phyloP scores from a whole-genome alignment of 2,888 invertebrate species.

The Apoderus coryli region DNA sequence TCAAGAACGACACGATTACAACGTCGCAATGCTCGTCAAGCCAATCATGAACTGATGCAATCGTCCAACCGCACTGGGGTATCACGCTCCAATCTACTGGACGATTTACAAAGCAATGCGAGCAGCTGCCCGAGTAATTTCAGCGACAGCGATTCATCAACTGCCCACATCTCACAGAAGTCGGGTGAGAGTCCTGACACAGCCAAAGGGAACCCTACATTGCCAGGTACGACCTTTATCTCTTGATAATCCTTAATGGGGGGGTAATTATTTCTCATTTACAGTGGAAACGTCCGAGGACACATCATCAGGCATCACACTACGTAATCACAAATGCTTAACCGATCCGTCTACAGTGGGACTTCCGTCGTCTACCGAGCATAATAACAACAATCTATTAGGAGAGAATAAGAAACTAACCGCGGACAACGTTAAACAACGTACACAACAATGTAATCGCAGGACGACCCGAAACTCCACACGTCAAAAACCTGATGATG shows the following conservation, averaged over 20 bases:
- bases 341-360: slow-evolving; percentile 18
- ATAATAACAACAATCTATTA: slow-evolving; percentile 12
- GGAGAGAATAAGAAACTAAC: not conserved
- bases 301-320: slow-evolving; percentile 37
- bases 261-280: too few relatives aligned
- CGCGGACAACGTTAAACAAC: slow-evolving; percentile 1
- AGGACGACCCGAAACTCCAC: too few relatives aligned
- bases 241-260: too few relatives aligned
- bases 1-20: slow-evolving; percentile 30
- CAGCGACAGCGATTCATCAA: slow-evolving; percentile 32
- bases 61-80: slow-evolving; percentile 23
- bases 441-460: not conserved
- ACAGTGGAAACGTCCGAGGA: slow-evolving; percentile 4
- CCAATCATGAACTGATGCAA: slow-evolving; percentile 30
- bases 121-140: slow-evolving; percentile 37
- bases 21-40: slow-evolving; percentile 30
- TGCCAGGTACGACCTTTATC: too few relatives aligned
- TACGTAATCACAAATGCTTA: slow-evolving; percentile 47
- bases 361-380: slow-evolving; percentile 10
- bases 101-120: slow-evolving; percentile 33
- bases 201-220: too few relatives aligned
- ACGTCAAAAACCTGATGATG: slow-evolving; percentile 1
- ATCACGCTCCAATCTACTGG: slow-evolving; percentile 30
- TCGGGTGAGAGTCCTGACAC: not conserved
- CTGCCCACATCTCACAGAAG: slow-evolving; percentile 29